Evolutionary conservation across 2,113 vertebrate species (phyloP), one percentile per base, ranked within the genome.

Genomic region (Boleophthalmus pectinirostris): DNA sequence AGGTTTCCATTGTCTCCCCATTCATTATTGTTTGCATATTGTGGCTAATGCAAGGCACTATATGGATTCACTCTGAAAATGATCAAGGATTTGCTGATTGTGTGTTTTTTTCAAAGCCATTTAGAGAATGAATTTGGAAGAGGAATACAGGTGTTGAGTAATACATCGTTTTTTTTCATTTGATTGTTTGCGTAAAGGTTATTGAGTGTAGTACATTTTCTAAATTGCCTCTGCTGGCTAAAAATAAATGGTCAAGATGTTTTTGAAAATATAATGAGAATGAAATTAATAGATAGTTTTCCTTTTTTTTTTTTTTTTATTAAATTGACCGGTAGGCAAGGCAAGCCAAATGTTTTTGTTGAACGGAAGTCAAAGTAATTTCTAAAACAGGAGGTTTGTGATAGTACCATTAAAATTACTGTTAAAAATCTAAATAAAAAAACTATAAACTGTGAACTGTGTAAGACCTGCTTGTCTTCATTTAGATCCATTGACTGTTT

Each of bases 51-150:
- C 33, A 70, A 5, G 70, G 64, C 61, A 67, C 77, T 82, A 53
- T 61, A 53, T 61, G 29, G 35, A 51, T 61, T 67, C 75, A 73
- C 72, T 76, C 75, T 66, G 67, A 49, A 80, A 77, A 80, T 73
- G 58, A 73, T 81, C 67, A 66, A 81, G 78, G 81, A 82, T 77
- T 64, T 65, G 47, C 81, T 86, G 82, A 75, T 80, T 85, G 76
- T 85, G 87, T 88, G 83, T 89, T 89, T 85, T 89, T 85, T 82
- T 77, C 35, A 70, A 73, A 72, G 73, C 87, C 69, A 84, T 89
- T 87, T 84, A 51, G 81, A 47, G 20, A 72, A 89, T 84, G 85
- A 67, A 89, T 87, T 88, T 74, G 70, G 82, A 78, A 73, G 80
- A 89, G 88, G 79, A 78, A 85, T 83, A 78, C 58, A 84, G 18